Conservation (phyloP, 2,113 vertebrate genomes). For the Misgurnus mizolepis region DNA sequence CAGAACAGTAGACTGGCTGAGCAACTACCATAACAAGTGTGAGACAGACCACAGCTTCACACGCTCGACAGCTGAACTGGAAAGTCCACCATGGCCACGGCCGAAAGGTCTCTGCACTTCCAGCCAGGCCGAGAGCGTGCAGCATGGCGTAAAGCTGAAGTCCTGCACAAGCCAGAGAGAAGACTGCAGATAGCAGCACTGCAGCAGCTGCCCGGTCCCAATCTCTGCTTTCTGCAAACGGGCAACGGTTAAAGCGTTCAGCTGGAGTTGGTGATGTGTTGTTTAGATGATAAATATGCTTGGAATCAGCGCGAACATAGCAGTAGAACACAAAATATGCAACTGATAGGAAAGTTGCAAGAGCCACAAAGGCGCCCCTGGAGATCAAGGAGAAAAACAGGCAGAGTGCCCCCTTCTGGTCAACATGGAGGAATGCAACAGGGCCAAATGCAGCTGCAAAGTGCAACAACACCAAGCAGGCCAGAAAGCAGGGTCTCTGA, state of each 20-base stretch:
- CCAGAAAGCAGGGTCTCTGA: slow-evolving; percentile 79
- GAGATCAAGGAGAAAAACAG: slow-evolving; percentile 82
- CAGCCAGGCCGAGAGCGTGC: slow-evolving; percentile 80
- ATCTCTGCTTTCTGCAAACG: slow-evolving; percentile 79
- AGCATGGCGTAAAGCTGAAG: slow-evolving; percentile 85
- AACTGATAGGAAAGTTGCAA: slow-evolving; percentile 78
- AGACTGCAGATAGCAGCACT: slow-evolving; percentile 77
- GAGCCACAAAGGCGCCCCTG: slow-evolving; percentile 80
- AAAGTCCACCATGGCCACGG: slow-evolving; percentile 92
- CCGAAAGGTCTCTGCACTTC: slow-evolving; percentile 75
- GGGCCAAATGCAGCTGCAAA: slow-evolving; percentile 79
- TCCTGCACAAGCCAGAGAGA: slow-evolving; percentile 81
- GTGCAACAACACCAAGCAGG: slow-evolving; percentile 79
- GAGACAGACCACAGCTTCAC: slow-evolving; percentile 84
- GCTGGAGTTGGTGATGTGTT: slow-evolving; percentile 78
- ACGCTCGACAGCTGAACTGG: slow-evolving; percentile 83
- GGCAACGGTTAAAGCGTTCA: slow-evolving; percentile 77
- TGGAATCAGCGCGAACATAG: slow-evolving; percentile 75
- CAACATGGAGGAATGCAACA: slow-evolving; percentile 73
- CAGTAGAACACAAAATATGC: slow-evolving; percentile 83
- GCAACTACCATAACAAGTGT: slow-evolving; percentile 83
- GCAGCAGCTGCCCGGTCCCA: slow-evolving; percentile 81
- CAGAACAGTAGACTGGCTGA: slow-evolving; percentile 79
- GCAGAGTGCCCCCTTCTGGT: slow-evolving; percentile 73
- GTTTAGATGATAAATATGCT: slow-evolving; percentile 81